Base-by-base conservation (phyloP, 1,140 invertebrate species). In the Bombus difficillimus region DNA sequence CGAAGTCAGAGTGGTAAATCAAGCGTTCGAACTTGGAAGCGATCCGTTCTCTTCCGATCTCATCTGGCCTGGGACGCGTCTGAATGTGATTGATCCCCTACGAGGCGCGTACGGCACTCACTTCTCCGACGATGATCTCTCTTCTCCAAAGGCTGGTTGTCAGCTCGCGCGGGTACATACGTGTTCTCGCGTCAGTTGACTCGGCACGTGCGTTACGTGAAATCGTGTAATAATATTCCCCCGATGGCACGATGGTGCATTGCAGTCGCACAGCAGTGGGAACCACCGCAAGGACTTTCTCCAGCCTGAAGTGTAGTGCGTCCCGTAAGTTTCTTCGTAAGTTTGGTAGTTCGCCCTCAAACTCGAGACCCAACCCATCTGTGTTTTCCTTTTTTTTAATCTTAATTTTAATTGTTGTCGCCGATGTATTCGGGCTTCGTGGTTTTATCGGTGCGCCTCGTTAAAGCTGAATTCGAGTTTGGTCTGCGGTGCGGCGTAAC, bases 171-270 rank as follows among this genome's bases (percentile, higher is more conserved):
- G 12, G 12, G 75, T 32, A 59, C 6, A 22, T 53, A 41, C 32
- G 74, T 76, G 37, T 64, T 28, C 57, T 41, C 37, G 37, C n/a
- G 75, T 41, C 59, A 62, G 13, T 62, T 37, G 12, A 25, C 75
- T 62, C 18, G 84, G 83, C 75, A 86, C 83, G 87, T 81, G 89
- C 89, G 80, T 90, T 90, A 90, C 78, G 89, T 79, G 89, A 88
- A 88, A 88, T 79, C 83, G 81, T 79, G 86, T 86, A 78, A 71
- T 90, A 78, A 71, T 86, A 86, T 85, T 83, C 72, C 53, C 25
- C 28, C 34, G 72, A 89, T 74, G 73, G 73, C 57, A 64, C 34
- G 77, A 90, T 86, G 81, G 69, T 82, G 86, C 81, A 82, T 88
- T 62, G 13, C 66, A 32, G n/a, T 15, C 22, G 66, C 66, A 47